Conservation (phyloP, 2,113 vertebrate genomes). For the Microtus ochrogaster region DNA sequence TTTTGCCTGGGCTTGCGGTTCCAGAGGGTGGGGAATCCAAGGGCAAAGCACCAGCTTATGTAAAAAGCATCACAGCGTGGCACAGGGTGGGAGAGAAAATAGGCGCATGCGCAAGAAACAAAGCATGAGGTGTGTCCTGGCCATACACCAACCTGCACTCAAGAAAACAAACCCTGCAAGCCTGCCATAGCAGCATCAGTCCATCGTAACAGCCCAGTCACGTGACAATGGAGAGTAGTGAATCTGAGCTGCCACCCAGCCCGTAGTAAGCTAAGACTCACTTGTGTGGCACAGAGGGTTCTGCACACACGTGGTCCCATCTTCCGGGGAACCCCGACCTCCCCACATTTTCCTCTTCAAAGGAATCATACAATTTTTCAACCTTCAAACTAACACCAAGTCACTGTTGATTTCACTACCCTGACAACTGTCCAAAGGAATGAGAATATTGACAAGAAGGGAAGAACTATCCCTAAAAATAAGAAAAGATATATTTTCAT, state of each 20-base stretch:
- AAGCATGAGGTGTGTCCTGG: background rate
- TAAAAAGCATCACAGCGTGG: background rate
- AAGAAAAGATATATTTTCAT: background rate
- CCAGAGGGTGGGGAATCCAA: background rate
- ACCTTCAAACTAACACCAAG: background rate
- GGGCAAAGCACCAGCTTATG: background rate
- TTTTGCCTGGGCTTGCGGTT: background rate
- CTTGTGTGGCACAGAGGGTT: background rate
- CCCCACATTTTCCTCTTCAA: background rate
- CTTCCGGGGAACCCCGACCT: too few relatives aligned
- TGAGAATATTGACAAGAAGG: constrained; percentile 17
- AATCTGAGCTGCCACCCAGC: background rate
- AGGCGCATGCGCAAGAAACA: background rate
- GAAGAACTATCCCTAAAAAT: constrained; percentile 14
- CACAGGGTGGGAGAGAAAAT: background rate
- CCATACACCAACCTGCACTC: background rate
- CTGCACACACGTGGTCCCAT: background rate
- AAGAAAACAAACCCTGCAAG: fast-evolving
- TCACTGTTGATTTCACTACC: background rate
- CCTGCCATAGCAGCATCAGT: background rate
- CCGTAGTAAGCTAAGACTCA: background rate
- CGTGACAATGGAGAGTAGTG: background rate
- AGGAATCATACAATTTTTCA: background rate
- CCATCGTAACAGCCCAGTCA: background rate
- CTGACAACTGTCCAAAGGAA: constrained; percentile 49